A percentile compares a stretch with the other conserved stretches of the same genome.
Evolutionary conservation across 2,797 vertebrate species (phyloP).

Genomic region (Notoglanidium macrostoma): DNA sequence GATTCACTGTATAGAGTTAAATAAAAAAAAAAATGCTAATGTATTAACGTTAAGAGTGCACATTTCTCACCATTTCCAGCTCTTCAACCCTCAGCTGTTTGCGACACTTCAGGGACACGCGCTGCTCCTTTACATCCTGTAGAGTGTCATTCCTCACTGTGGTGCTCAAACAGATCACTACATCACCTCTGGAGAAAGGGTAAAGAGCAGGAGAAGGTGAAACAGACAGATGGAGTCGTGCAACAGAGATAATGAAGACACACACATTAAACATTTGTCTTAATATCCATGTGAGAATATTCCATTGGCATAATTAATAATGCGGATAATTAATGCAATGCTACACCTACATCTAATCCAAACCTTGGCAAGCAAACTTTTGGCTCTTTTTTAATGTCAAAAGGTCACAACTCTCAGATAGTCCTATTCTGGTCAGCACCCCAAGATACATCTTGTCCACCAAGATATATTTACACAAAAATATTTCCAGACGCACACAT

Average conservation of each 20-base stretch:
- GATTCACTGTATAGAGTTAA: background rate
- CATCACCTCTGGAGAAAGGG: conserved; percentile 77
- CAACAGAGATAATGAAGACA: background rate
- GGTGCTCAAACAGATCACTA: conserved; percentile 88
- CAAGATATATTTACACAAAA: background rate
- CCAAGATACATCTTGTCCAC: background rate
- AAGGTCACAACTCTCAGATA: background rate
- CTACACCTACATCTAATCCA: too few relatives aligned
- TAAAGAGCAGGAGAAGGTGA: conserved; percentile 21
- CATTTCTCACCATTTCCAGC: conserved; percentile 82
- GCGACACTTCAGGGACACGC: conserved; percentile 87
- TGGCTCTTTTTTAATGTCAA: background rate
- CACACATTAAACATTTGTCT: background rate
- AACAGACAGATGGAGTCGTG: background rate
- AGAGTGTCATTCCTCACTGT: conserved; percentile 87
- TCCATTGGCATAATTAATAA: background rate
- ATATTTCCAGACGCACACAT: background rate
- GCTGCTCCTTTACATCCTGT: conserved; percentile 86
- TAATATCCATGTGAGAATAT: background rate
- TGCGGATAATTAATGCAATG: background rate
- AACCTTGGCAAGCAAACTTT: background rate
- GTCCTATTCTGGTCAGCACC: background rate
- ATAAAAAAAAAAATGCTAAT: background rate
- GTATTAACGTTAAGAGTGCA: background rate
- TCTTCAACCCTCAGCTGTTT: conserved; percentile 87